These are phyloP conservation scores for Cyrtorhinus lividipennis DNA, from an alignment of 1,140 invertebrate species.

Conservation along the genomic window DNA sequence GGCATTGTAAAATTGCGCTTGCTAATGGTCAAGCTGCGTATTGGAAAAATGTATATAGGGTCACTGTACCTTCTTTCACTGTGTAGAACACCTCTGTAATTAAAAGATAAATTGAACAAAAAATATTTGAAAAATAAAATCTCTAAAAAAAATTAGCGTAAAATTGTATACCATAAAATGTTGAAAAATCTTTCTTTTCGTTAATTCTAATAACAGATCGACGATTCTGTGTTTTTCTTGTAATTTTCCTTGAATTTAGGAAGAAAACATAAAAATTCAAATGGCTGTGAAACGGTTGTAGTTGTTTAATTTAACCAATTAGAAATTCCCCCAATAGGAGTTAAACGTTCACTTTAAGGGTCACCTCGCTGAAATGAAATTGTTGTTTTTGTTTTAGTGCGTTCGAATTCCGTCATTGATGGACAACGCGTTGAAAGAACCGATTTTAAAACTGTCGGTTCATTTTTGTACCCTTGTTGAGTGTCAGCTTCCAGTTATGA, in stretches of 20 bases:
- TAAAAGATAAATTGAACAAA: background rate
- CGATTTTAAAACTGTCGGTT: too few species aligned
- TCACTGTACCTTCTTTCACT: constrained; percentile 11
- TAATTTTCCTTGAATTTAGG: constrained; percentile 20
- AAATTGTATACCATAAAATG: background rate
- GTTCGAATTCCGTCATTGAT: too few species aligned
- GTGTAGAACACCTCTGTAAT: constrained; percentile 16
- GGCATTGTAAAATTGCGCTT: background rate
- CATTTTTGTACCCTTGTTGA: too few species aligned
- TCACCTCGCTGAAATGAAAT: background rate
- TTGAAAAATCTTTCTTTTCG: background rate
- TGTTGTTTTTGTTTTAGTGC: background rate
- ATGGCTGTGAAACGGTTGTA: constrained; percentile 20
- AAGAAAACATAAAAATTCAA: constrained; percentile 18
- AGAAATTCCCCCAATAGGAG: background rate
- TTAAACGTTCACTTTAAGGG: background rate
- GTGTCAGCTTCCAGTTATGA: too few species aligned
- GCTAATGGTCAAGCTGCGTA: background rate
- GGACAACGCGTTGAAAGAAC: too few species aligned
- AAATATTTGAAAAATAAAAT: background rate
- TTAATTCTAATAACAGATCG: background rate
- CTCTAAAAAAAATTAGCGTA: background rate
- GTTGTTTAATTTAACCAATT: constrained; percentile 9
- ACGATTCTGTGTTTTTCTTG: background rate
- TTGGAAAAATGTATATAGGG: background rate